Base-by-base conservation (phyloP, 2,888 invertebrate genomes). In the Aphelenchoides bicaudatus region DNA sequence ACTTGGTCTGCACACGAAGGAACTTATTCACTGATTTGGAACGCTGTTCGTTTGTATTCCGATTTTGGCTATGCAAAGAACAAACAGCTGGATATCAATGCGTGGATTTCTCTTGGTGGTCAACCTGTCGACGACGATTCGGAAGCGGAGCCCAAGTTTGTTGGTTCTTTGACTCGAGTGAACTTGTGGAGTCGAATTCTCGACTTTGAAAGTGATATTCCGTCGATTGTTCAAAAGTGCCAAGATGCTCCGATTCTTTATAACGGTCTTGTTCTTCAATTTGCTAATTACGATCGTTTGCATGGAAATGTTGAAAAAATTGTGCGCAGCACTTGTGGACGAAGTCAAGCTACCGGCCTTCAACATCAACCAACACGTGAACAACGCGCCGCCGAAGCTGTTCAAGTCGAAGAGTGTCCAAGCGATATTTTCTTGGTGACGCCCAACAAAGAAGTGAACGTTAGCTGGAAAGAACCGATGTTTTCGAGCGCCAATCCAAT, bases 141-240 rank as follows among this genome's bases (percentile, higher is more conserved):
- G n/a, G 34, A 46, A 3, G 16, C 59, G 27, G 67, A 70, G 30
- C 65, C 65, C 2, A 71, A 70, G 34, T 79, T 79, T 58, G 68
- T 66, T 21, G 94, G 94, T 28, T 89, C 90, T 73, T 82, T 94
- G 38, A 91, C 91, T 6, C 89, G 92, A 81, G 88, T 91, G 30
- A 91, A 93, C 83, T 86, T 93, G 58, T 94, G 93, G 93, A 88
- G 88, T 71, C 85, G 90, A 46, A 89, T 90, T 37, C 83, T 93
- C 0, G 91, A 92, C 78, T 88, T 91, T 19, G 90, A 90, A 3
- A 58, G 63, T 13, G 78, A 78, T 39, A 67, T 78, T 5, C 77
- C 78, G 8, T 50, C 61, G 4, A 66, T 75, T 52, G 74, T 72
- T 8, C 70, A 70, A n/a, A 65, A 68, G 29, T 78, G 78, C 52